A percentile compares a stretch with the other conserved stretches of the same genome.
phyloP scores from a whole-genome alignment of 1,140 invertebrate genomes.

The Heliconius congener region DNA sequence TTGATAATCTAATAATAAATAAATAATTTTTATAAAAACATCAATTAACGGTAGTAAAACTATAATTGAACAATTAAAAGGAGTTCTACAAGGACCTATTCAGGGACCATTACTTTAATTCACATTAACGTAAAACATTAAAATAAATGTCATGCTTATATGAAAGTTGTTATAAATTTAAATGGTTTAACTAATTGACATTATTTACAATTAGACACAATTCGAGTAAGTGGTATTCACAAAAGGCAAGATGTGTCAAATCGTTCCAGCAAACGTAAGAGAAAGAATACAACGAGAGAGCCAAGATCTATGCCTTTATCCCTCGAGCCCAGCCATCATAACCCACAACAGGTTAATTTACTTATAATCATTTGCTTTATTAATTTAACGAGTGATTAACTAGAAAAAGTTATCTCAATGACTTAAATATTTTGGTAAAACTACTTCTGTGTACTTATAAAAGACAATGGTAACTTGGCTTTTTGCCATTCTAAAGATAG shows the following conservation, averaged over 20 bases:
- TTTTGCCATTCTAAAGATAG: no score
- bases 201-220: slow-evolving; percentile 24
- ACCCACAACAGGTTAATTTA: slow-evolving; percentile 52
- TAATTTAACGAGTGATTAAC: no score
- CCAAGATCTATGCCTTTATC: slow-evolving; percentile 67
- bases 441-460: no score
- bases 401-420: no score
- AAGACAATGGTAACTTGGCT: no score
- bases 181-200: background rate
- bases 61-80: background rate
- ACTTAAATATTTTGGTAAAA: background rate
- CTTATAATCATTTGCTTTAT: no score
- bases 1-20: no score
- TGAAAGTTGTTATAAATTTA: no score
- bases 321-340: slow-evolving; percentile 59
- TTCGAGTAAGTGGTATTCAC: slow-evolving; percentile 36
- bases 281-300: slow-evolving; percentile 51
- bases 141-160: no score
- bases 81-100: background rate
- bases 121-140: background rate
- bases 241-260: slow-evolving; percentile 48
- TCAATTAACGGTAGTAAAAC: background rate
- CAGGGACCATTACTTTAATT: background rate
- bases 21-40: no score
- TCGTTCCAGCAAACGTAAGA: slow-evolving; percentile 50